Evolutionary conservation across 2,113 vertebrate species (phyloP).

Genomic region (Oplegnathus fasciatus): DNA sequence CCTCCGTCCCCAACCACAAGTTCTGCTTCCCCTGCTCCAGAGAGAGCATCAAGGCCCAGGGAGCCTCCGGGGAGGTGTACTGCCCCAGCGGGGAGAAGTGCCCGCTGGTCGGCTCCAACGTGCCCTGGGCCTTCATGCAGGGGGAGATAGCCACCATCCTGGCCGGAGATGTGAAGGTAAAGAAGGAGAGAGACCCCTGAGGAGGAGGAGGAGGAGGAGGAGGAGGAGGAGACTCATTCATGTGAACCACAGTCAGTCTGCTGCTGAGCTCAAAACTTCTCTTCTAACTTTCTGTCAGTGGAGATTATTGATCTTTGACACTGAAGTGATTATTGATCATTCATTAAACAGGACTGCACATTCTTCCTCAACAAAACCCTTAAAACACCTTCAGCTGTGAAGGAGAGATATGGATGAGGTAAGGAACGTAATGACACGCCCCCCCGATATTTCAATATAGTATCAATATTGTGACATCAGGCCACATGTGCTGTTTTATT

Average conservation of each 20-base stretch:
- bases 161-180: slow-evolving; percentile 96
- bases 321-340: not conserved
- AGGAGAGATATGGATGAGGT: not conserved
- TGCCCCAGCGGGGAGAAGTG: slow-evolving; percentile 98
- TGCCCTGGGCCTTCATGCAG: slow-evolving; percentile 99
- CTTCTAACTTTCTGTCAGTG: not conserved
- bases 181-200: slow-evolving; percentile 98
- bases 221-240: too few relatives aligned
- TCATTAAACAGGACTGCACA: not conserved
- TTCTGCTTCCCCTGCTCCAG: slow-evolving; percentile 99
- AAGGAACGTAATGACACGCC: not conserved
- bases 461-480: too few relatives aligned
- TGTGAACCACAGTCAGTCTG: not conserved
- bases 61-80: slow-evolving; percentile 94
- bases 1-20: slow-evolving; percentile 94
- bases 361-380: not conserved
- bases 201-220: not conserved
- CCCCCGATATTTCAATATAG: too few relatives aligned
- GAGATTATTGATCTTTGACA: not conserved
- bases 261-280: slow-evolving; percentile 23
- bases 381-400: too few relatives aligned
- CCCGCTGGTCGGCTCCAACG: slow-evolving; percentile 95
- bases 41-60: slow-evolving; percentile 98
- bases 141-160: slow-evolving; percentile 97
- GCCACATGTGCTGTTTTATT: too few relatives aligned